phyloP scores from a whole-genome alignment of 2,888 invertebrate species.

The Caenorhabditis sp. region DNA sequence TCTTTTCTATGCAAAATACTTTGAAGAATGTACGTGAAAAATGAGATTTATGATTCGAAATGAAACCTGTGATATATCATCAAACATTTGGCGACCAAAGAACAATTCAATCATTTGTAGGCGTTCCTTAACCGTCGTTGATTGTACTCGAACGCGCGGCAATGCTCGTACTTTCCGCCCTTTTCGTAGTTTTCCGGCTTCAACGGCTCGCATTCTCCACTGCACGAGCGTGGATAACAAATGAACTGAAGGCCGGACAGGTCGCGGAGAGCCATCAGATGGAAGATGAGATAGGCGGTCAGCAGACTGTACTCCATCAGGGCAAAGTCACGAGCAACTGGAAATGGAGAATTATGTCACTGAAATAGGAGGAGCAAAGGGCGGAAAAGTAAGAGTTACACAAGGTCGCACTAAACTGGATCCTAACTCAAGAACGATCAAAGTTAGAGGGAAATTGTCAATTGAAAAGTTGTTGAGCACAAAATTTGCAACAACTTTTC shows the following conservation, averaged over 20 bases:
- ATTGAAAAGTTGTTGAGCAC: too few relatives aligned
- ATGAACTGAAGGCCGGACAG: constrained; percentile 69
- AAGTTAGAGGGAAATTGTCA: too few relatives aligned
- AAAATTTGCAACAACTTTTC: too few relatives aligned
- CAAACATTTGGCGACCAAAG: neutral
- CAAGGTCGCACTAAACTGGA: too few relatives aligned
- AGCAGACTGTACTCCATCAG: constrained; percentile 72
- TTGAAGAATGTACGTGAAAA: too few relatives aligned
- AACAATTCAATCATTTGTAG: constrained; percentile 6
- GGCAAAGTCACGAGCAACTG: constrained; percentile 71
- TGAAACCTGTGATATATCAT: constrained; percentile 21
- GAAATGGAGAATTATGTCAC: too few relatives aligned
- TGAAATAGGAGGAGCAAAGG: neutral
- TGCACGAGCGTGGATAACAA: constrained; percentile 70
- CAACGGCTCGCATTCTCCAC: constrained; percentile 76
- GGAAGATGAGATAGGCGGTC: constrained; percentile 68
- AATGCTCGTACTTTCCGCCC: constrained; percentile 61
- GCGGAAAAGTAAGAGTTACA: too few relatives aligned
- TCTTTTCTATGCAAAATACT: too few relatives aligned
- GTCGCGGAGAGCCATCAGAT: constrained; percentile 66
- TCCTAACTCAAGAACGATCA: too few relatives aligned
- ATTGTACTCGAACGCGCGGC: constrained; percentile 63
- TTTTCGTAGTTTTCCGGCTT: constrained; percentile 69
- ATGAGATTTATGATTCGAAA: constrained; percentile 28
- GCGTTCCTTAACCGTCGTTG: constrained; percentile 41